Base-by-base conservation (phyloP, 2,797 vertebrate species). In the Valencia hispanica region DNA sequence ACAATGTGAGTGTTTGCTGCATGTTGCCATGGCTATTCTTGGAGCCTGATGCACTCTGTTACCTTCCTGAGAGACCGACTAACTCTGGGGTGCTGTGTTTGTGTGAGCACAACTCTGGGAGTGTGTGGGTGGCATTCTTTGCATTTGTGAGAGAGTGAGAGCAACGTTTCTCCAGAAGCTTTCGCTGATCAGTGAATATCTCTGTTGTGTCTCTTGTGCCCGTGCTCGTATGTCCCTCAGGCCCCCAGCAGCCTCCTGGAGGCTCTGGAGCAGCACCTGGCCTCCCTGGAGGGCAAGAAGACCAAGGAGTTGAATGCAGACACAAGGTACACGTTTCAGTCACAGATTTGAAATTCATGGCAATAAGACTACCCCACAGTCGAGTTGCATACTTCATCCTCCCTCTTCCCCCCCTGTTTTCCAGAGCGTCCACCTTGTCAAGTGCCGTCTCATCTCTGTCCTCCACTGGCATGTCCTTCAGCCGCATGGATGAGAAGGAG, bases 241-340 rank as follows among this genome's bases (percentile, higher is more conserved):
- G 96, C 97, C 82, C 97, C 97, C 85, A 96, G 95, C 93, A 97
- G 97, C 93, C 97, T 99, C 90, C 94, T 98, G 91, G 97, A 98
- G 95, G 97, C 97, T 77, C 84, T 99, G 79, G 97, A 97, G 92
- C 97, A 99, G 84, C 97, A 99, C 90, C 94, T 99, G 93, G 96
- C 96, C 87, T 99, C 97, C 81, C 94, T 99, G 90, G 97, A 99
- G 94, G 96, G 97, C 77, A 98, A 96, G 91, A 98, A 97, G 91
- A 97, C 96, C 78, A 97, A 97, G 91, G 96, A 97, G 72, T 74
- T 96, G 79, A 96, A 95, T 0, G 96, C 96, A 90, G 96, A 97
- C 93, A 96, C 96, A 92, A 96, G 96, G 98, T 98, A 89, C 14
- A 17, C n/a, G 20, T 45, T 41, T 15, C 34, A 39, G 34, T 14